phyloP scores from a whole-genome alignment of 2,797 vertebrate genomes.

The Falco biarmicus region DNA sequence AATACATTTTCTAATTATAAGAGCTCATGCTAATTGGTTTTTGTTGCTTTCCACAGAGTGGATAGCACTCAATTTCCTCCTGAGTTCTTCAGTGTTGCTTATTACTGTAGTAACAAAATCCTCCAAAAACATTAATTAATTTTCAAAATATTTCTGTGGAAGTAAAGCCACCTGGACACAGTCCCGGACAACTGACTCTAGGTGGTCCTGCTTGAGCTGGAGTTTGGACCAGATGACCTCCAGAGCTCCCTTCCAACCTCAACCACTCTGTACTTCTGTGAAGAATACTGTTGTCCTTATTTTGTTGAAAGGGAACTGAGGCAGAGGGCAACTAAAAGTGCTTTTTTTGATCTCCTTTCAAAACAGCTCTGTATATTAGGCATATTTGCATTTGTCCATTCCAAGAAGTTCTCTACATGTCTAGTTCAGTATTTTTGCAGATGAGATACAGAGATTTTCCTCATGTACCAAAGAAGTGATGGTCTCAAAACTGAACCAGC shows the following conservation, averaged over 20 bases:
- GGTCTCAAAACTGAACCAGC: not conserved
- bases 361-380: not conserved
- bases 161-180: not conserved
- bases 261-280: not conserved
- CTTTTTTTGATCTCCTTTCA: not conserved
- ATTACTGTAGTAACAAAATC: constrained; percentile 51
- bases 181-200: not conserved
- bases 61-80: not conserved
- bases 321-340: not conserved
- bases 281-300: not conserved
- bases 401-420: not conserved
- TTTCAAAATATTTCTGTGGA: not conserved
- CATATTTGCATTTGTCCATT: not conserved
- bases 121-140: not conserved
- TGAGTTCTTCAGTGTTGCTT: not conserved
- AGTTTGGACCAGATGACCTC: not conserved
- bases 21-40: not conserved
- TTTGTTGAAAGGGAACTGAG: not conserved
- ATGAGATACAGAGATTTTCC: not conserved
- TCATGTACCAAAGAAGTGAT: not conserved
- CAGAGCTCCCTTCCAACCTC: not conserved
- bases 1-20: not conserved
- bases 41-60: not conserved
- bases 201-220: not conserved
- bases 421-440: not conserved